Base-by-base conservation (phyloP, 2,797 vertebrate genomes). In the Argentina silus region DNA sequence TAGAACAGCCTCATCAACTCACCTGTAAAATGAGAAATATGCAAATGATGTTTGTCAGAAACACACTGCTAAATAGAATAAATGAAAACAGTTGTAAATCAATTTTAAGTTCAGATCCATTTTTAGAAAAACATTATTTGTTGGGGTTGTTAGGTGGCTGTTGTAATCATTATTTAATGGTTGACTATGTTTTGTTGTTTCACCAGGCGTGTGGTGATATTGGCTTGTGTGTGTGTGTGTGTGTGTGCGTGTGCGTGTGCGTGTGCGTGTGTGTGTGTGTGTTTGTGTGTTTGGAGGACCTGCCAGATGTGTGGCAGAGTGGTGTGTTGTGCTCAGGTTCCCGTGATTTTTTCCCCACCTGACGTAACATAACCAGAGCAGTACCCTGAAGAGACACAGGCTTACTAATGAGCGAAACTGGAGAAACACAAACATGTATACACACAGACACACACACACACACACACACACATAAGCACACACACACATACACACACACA, bases 351-450 rank as follows among this genome's bases (percentile, higher is more conserved):
- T 60, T 57, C 14, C 17, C 44, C 11, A 15, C 44, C 19, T 47
- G 57, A 4, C 36, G 51, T 73, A 69, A 75, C 51, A 45, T 66
- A 84, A 79, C 69, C 56, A 36, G 47, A 71, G 67, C 63, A 69
- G 67, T 62, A 68, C n/a, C 53, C 51, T 64, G 17, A 82, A 68
- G 67, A 70, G 61, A 70, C 45, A 74, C 64, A 56, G 10, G 10
- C 63, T 51, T 57, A 17, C 60, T 77, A 77, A 79, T 62, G 67
- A 84, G 23, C 66, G 14, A 45, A 53, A 67, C 70, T 67, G 59
- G 51, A 15, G 45, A 42, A 72, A 62, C 56, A 68, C 53, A 65
- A 60, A 55, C 36, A 43, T 6, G 17, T 44, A 69, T 27, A 43
- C 59, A 27, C 45, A 53, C 27, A 17, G 50, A 56, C 23, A 43